phyloP scores from a whole-genome alignment of 2,113 vertebrate species.

The Osmerus mordax region DNA sequence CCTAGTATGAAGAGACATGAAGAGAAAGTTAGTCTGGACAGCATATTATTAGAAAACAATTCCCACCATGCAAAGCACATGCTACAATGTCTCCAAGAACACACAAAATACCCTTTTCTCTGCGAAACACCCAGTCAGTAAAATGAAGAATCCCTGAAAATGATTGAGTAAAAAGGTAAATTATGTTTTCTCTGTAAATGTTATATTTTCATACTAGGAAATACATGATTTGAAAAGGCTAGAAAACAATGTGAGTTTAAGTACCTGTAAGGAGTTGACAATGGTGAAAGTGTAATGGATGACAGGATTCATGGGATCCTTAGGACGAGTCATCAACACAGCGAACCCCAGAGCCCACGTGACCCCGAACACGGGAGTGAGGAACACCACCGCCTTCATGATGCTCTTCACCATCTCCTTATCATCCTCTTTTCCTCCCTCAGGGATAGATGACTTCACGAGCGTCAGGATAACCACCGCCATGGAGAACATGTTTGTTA shows the following conservation, averaged over 20 bases:
- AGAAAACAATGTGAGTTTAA: not conserved
- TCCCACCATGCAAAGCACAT: not conserved
- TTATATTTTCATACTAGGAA: no score
- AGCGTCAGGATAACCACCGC: constrained; percentile 86
- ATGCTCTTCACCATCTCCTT: constrained; percentile 71
- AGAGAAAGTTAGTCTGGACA: not conserved
- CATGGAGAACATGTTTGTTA: constrained; percentile 80
- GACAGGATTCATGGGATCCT: rapidly evolving
- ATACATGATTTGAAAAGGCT: no score
- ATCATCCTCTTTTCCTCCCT: constrained; percentile 57
- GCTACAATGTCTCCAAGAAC: not conserved
- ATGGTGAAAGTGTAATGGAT: constrained; percentile 69
- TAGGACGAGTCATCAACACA: not conserved
- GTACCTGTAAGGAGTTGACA: constrained; percentile 77
- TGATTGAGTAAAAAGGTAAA: constrained; percentile 11
- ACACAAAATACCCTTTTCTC: constrained; percentile 68
- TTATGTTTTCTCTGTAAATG: not conserved
- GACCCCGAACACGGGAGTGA: constrained; percentile 74
- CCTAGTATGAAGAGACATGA: constrained; percentile 41
- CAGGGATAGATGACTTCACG: constrained; percentile 71
- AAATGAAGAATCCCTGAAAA: constrained; percentile 72
- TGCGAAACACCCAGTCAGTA: constrained; percentile 67
- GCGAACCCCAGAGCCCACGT: constrained; percentile 72
- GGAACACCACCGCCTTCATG: constrained; percentile 70
- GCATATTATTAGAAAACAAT: not conserved